Conservation (phyloP, 35 echinoderm and acorn worm species). For the Apostichopus japonicus region DNA sequence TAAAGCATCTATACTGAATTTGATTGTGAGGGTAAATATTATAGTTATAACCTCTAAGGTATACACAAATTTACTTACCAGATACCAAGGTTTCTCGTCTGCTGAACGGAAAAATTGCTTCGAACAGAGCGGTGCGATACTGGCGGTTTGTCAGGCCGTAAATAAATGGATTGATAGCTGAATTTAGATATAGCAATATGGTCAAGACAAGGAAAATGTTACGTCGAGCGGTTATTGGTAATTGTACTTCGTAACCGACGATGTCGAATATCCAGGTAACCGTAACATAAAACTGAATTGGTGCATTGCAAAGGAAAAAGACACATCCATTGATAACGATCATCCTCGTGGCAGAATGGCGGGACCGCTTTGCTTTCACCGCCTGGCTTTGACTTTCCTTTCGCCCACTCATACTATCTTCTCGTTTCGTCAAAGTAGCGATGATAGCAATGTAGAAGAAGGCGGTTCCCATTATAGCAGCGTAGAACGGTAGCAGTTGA, state of each 20-base stretch:
- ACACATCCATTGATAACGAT: slow-evolving; percentile 68
- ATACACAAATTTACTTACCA: background rate
- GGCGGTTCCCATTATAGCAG: slow-evolving; percentile 57
- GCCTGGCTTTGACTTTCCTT: background rate
- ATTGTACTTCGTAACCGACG: background rate
- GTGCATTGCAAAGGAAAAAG: slow-evolving; percentile 73
- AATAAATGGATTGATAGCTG: slow-evolving; percentile 69
- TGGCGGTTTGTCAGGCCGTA: slow-evolving; percentile 67
- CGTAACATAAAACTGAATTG: slow-evolving; percentile 57
- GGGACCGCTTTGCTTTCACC: background rate
- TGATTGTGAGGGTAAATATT: background rate
- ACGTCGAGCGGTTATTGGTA: background rate
- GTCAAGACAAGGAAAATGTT: slow-evolving; percentile 33
- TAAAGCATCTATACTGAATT: too few relatives aligned
- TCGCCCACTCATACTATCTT: background rate
- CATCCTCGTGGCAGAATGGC: slow-evolving; percentile 74
- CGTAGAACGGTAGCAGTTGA: slow-evolving; percentile 74
- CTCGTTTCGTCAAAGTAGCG: slow-evolving; percentile 53
- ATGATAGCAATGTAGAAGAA: slow-evolving; percentile 68
- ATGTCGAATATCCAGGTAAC: slow-evolving; percentile 48
- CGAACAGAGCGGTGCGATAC: slow-evolving; percentile 54
- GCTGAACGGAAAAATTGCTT: slow-evolving; percentile 27
- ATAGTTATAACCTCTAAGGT: background rate
- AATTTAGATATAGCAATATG: slow-evolving; percentile 70
- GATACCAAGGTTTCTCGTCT: background rate